Evolutionary conservation across 2,113 vertebrate genomes (phyloP).

Genomic region (Panthera tigris): DNA sequence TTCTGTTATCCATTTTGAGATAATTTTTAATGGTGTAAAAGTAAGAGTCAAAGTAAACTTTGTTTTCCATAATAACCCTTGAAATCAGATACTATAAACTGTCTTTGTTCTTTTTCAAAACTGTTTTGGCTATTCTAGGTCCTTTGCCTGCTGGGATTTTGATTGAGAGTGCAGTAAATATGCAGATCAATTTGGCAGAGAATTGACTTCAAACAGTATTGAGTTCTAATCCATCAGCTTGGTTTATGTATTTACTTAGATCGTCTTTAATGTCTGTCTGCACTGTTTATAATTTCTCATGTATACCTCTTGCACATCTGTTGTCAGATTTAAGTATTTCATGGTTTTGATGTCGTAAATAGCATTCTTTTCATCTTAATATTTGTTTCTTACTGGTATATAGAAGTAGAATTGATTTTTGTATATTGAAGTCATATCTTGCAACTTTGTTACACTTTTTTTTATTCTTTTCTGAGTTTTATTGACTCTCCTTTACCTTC

Average conservation of each 20-base stretch:
- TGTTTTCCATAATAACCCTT: neutral
- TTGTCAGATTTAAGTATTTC: neutral
- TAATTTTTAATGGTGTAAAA: neutral
- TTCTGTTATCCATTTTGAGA: neutral
- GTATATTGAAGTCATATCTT: neutral
- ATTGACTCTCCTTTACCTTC: neutral
- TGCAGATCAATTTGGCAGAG: neutral
- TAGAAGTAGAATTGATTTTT: constrained; percentile 17
- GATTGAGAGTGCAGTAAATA: neutral
- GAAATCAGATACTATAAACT: neutral
- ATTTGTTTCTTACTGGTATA: neutral
- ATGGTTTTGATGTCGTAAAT: neutral
- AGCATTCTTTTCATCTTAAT: neutral
- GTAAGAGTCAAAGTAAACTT: neutral
- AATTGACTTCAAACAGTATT: neutral
- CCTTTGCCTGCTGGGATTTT: neutral
- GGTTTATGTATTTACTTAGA: neutral
- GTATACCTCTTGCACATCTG: neutral
- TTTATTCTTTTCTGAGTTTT: neutral
- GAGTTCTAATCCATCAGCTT: neutral
- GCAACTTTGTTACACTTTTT: neutral
- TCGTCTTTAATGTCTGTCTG: neutral
- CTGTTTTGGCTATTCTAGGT: neutral
- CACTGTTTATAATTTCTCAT: neutral
- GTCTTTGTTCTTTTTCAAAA: neutral